Conservation (phyloP, 2,113 vertebrate genomes). For the Mustelus asterias region DNA sequence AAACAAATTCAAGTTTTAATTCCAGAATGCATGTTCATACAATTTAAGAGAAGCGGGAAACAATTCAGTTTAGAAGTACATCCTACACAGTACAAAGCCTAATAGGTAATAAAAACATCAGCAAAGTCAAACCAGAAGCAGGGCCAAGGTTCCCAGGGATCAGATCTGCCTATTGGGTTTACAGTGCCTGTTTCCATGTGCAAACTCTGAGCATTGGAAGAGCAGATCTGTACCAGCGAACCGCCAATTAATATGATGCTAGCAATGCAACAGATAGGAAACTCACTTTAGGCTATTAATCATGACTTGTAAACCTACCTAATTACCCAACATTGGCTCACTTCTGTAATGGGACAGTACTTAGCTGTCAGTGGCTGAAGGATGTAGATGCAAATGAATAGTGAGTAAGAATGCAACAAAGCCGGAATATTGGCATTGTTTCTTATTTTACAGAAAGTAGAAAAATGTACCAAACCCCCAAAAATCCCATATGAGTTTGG, state of each 20-base stretch:
- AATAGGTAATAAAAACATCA: background rate
- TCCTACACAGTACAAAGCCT: background rate
- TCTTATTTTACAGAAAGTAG: background rate
- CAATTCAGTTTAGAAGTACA: background rate
- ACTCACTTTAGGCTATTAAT: background rate
- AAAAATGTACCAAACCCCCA: background rate
- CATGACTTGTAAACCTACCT: background rate
- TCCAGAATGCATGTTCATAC: background rate
- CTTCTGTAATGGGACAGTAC: background rate
- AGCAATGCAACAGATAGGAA: background rate
- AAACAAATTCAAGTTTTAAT: slow-evolving; percentile 10
- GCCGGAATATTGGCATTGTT: background rate
- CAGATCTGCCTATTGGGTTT: background rate
- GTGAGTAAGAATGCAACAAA: background rate
- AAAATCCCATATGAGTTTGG: background rate
- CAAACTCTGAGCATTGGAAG: background rate
- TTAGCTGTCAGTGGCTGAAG: background rate
- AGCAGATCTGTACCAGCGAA: background rate
- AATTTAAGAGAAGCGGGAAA: background rate
- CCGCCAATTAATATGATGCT: background rate
- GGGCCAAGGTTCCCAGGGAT: background rate
- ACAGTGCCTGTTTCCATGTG: background rate
- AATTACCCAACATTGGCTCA: background rate
- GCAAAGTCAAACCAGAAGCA: background rate
- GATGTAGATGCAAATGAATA: background rate